Evolutionary conservation across 2,888 invertebrate species (phyloP).

Genomic region (Ferrisia virgata): DNA sequence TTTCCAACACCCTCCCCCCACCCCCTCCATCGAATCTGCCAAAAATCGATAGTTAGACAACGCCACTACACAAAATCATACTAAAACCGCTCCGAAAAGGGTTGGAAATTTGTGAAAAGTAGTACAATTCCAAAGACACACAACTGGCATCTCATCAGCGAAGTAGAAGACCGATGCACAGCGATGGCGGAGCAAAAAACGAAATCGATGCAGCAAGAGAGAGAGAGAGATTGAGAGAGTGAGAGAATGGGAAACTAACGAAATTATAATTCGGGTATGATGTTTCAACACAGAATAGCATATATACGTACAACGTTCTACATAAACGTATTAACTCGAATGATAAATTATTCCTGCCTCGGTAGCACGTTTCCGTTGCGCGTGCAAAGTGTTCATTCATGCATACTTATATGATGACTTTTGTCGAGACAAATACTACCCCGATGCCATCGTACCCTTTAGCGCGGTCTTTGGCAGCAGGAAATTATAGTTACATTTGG

Average conservation of each 20-base stretch:
- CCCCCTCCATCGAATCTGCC: no score
- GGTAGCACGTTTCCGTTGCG: constrained; percentile 34
- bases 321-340: constrained; percentile 33
- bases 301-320: not conserved
- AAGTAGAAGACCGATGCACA: no score
- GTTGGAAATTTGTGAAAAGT: no score
- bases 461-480: not conserved
- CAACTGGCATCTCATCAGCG: no score
- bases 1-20: no score
- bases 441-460: not conserved
- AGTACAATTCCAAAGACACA: no score
- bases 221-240: not conserved
- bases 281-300: not conserved
- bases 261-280: constrained; percentile 33
- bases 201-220: not conserved
- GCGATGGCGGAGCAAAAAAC: no score
- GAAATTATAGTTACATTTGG: constrained; percentile 24
- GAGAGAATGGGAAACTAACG: not conserved
- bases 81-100: no score
- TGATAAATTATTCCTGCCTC: constrained; percentile 40
- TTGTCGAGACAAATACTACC: constrained; percentile 20
- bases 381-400: constrained; percentile 32
- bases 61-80: no score
- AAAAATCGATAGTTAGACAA: no score
- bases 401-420: constrained; percentile 31